Evolutionary conservation across 2,797 vertebrate species (phyloP), one percentile per base, ranked within the genome.

Genomic region (Crax fasciolata): DNA sequence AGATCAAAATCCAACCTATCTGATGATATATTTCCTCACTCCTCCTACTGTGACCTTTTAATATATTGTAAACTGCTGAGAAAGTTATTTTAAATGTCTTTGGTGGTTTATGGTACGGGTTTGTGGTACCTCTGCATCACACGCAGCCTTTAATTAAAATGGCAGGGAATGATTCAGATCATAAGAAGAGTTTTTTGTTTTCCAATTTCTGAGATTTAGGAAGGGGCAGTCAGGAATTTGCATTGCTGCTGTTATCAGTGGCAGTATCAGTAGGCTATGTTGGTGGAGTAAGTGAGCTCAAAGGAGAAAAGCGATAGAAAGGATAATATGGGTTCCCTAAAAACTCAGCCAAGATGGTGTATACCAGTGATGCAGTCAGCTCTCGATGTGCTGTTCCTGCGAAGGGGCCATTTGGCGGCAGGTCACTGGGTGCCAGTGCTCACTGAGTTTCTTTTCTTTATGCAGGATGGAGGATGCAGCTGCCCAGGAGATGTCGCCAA

Each of bases 401-500:
- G 35, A 49, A 44, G 57, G 21, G 44, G 19, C 68, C 10, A 0
- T 48, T 49, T 30, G 52, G 68, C 23, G 24, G 38, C 41, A 27
- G 55, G 71, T 86, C 0, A 0, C 18, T 9, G 84, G 38, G 76
- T 3, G 16, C 35, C 54, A 16, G 63, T 32, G 68, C 32, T 86
- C 6, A 23, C 13, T 9, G 30, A 35, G 38, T 74, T 5, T 94
- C 25, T 95, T 96, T 71, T 59, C 67, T 95, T 88, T 87, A 13
- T 78, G 79, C 95, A 99, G 99, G 99, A 99, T 0, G 99, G 99
- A 72, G 99, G 99, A 84, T 99, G 99, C 97, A 99, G 98, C 85
- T 99, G 99, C 96, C 99, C 99, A 57, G 99, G 99, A 97, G 99
- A 99, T 97, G 99, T 99, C 91, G 99, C 99, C 80, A 99, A 99